These are phyloP conservation scores for Grus americana DNA, from an alignment of 2,113 vertebrate genomes.

Conservation along the genomic window DNA sequence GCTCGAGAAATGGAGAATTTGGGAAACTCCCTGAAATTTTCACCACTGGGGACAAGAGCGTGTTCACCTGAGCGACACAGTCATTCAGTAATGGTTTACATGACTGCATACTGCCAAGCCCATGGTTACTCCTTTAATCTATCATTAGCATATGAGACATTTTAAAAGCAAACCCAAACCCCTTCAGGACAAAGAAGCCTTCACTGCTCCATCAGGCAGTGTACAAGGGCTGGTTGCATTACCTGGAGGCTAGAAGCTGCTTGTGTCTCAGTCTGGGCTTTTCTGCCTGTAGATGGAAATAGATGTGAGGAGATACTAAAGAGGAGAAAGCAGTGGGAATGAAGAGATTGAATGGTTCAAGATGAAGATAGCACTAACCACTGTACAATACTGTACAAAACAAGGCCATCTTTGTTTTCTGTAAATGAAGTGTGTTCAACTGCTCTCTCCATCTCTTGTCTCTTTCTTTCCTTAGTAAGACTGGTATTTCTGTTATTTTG, in stretches of 20 bases:
- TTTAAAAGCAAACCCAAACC: neutral
- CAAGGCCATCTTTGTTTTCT: constrained; percentile 33
- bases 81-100: neutral
- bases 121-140: neutral
- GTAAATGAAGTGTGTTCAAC: neutral
- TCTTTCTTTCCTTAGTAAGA: neutral
- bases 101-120: fast-evolving
- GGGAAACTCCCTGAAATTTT: neutral
- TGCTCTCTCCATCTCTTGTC: neutral
- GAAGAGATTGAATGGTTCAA: neutral
- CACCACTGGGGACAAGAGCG: neutral
- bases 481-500: neutral
- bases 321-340: neutral
- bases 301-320: neutral
- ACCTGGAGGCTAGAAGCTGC: neutral
- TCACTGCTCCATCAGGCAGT: neutral
- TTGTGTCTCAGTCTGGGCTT: neutral
- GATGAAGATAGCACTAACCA: neutral
- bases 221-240: neutral
- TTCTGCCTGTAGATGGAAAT: neutral
- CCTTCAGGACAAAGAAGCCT: neutral
- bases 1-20: neutral
- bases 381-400: neutral
- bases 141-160: neutral
- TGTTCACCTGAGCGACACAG: fast-evolving